Evolutionary conservation across 2,888 invertebrate species (phyloP).

Genomic region (Aleiodes alternator): DNA sequence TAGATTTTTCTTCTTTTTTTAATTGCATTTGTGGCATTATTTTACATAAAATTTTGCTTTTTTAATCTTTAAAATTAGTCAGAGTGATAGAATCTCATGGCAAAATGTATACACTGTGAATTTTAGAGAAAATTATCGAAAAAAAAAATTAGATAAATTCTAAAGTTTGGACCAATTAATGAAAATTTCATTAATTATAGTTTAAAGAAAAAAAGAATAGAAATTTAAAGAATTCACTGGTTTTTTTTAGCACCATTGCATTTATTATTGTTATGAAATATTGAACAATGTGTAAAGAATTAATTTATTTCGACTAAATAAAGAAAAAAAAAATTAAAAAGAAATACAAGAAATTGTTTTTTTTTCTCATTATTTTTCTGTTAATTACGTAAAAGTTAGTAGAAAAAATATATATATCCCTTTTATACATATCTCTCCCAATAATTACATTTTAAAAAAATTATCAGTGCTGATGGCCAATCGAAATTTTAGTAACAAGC

Average conservation of each 20-base stretch:
- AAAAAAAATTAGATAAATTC: neutral
- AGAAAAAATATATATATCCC: slow-evolving; percentile 71
- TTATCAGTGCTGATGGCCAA: slow-evolving; percentile 58
- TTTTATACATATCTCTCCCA: slow-evolving; percentile 48
- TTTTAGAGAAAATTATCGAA: neutral
- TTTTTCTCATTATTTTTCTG: neutral
- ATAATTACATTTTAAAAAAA: slow-evolving; percentile 18
- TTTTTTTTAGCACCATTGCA: too few species aligned
- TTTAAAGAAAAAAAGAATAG: neutral
- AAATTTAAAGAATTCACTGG: neutral
- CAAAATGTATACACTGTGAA: neutral
- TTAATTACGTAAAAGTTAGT: slow-evolving; percentile 62
- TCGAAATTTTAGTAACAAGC: slow-evolving; percentile 59
- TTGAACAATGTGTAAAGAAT: too few species aligned
- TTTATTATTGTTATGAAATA: too few species aligned
- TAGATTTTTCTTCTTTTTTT: neutral
- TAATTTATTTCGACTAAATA: neutral
- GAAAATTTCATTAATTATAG: neutral
- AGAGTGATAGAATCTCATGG: neutral
- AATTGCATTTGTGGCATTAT: too few species aligned
- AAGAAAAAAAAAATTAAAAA: slow-evolving; percentile 3
- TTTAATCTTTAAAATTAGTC: too few species aligned
- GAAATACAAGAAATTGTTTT: neutral
- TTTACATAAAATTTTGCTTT: too few species aligned
- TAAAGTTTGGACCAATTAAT: slow-evolving; percentile 9